Conservation (phyloP, 2,113 vertebrate genomes). For the Mola mola region DNA sequence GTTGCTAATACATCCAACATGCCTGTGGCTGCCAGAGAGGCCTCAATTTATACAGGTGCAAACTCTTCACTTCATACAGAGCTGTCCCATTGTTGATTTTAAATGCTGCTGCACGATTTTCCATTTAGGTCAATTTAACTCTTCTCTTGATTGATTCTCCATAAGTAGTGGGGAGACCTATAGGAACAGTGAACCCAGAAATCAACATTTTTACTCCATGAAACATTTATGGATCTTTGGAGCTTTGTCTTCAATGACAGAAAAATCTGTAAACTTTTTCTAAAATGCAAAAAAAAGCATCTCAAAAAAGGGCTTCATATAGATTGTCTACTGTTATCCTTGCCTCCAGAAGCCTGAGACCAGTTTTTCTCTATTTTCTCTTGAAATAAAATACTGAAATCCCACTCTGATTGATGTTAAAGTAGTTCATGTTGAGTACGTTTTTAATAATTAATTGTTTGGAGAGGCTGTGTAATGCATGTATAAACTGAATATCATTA, state of each 20-base stretch:
- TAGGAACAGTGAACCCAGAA: no score
- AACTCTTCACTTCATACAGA: neutral
- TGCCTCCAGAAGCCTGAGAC: no score
- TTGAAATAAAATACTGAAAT: neutral
- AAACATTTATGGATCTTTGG: no score
- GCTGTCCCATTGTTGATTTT: neutral
- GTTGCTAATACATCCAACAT: slow-evolving; percentile 98
- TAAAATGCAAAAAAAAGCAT: no score
- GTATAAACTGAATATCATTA: neutral
- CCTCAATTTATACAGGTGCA: slow-evolving; percentile 95
- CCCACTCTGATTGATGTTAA: neutral
- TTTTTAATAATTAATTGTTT: neutral
- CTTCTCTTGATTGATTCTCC: neutral
- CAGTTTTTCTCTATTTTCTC: no score
- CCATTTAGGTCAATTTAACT: neutral
- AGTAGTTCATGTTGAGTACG: neutral
- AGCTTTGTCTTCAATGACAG: no score
- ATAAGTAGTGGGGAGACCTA: neutral
- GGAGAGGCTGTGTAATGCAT: neutral
- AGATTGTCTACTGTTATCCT: no score
- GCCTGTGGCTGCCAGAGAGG: slow-evolving; percentile 97
- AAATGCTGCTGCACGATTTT: neutral
- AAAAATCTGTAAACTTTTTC: no score
- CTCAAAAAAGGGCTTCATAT: no score
- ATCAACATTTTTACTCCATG: no score